Base-by-base conservation (phyloP, 2,888 invertebrate species). In the Rotaria sp. region DNA sequence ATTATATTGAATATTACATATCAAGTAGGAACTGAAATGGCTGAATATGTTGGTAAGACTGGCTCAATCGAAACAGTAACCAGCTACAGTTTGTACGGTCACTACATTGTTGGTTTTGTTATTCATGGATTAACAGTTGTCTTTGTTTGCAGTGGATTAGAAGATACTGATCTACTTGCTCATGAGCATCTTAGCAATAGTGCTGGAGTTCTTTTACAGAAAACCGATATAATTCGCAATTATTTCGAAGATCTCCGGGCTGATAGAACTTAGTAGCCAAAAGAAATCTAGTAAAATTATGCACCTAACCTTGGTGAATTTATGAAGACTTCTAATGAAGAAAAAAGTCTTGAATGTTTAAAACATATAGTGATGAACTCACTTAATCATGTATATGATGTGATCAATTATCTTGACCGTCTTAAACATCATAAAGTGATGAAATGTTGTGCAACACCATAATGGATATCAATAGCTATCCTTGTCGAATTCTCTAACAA, bases 391-490 rank as follows among this genome's bases (percentile, higher is more conserved):
- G 84, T 90, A 11, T 89, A 89, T 24, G 89, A 90, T 85, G 88
- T 88, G 35, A 85, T 90, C 26, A 85, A 87, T 15, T 90, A 90
- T 87, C 88, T 90, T 88, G 88, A 88, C 18, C 86, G 88, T 0
- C 85, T 90, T 18, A 85, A 88, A 41, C 89, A 89, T 87, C 88
- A 88, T 85, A 88, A 88, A 75, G 88, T 90, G 80, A 90, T 90
- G 87, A 89, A 89, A 86, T 90, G 90, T 88, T 90, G 90, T 87
- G 90, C 90, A 26, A 90, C 90, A 59, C 90, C 90, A 11, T 90
- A 90, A 89, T 89, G 90, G 75, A 90, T 90, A 90, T 90, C 90
- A 10, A 88, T 90, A n/a, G 90, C 89, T 11, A 90, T 90, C 1
- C 87, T 90, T 74, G 90, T 90, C 86, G 88, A 89, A 30, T 90